Evolutionary conservation across 2,113 vertebrate species (phyloP).

Genomic region (Apeltes quadracus): DNA sequence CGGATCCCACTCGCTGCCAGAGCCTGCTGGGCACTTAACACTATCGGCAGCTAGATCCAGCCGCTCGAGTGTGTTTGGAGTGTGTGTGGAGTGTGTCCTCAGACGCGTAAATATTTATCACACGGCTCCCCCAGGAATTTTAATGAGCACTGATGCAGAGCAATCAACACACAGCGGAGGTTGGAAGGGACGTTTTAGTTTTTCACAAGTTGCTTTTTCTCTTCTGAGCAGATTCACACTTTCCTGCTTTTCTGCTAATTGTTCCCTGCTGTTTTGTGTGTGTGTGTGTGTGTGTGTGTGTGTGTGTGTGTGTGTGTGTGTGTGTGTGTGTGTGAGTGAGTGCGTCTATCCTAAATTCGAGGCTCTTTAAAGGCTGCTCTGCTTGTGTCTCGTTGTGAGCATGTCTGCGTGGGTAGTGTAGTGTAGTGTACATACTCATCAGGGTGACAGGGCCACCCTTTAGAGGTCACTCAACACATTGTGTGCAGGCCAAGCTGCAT

Average conservation of each 20-base stretch:
- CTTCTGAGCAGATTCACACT: conserved; percentile 31
- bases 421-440: conserved; percentile 48
- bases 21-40: conserved; percentile 62
- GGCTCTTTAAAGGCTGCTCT: background rate
- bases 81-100: conserved; percentile 77
- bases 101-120: conserved; percentile 76
- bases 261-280: conserved; percentile 25
- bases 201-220: conserved; percentile 21
- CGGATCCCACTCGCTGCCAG: conserved; percentile 34
- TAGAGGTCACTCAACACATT: conserved; percentile 79
- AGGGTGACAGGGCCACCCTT: conserved; percentile 76
- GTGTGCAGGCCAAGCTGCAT: conserved; percentile 65
- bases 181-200: conserved; percentile 21
- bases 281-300: background rate
- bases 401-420: conserved; percentile 21
- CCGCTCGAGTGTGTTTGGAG: conserved; percentile 71
- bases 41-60: conserved; percentile 63
- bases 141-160: conserved; percentile 76
- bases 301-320: background rate
- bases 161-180: conserved; percentile 55
- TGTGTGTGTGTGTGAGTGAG: background rate
- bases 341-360: background rate
- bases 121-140: conserved; percentile 71
- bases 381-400: background rate
- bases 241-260: conserved; percentile 39